Conservation (phyloP, 2,797 vertebrate genomes). For the Pogoniulus pusillus region DNA sequence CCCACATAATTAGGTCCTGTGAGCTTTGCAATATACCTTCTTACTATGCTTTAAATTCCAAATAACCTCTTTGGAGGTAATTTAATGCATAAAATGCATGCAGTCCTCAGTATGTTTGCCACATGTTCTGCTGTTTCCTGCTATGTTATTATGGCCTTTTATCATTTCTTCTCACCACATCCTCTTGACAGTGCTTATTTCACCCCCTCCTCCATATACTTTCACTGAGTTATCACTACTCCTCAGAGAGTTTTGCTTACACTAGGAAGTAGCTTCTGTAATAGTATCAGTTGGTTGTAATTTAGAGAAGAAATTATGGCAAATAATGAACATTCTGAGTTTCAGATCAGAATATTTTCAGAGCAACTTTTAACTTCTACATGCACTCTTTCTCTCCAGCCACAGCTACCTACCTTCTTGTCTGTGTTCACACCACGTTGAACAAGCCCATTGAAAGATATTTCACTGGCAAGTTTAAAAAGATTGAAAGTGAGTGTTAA, state of each 20-base stretch:
- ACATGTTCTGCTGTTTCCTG: slow-evolving; percentile 59
- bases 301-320: slow-evolving; percentile 13
- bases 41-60: slow-evolving; percentile 45
- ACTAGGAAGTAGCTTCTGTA: not conserved
- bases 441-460: slow-evolving; percentile 14
- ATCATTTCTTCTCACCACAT: slow-evolving; percentile 62
- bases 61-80: slow-evolving; percentile 39
- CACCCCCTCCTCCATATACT: not conserved
- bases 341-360: not conserved
- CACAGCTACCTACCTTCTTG: not conserved
- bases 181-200: slow-evolving; percentile 15
- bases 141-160: slow-evolving; percentile 49
- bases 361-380: not conserved
- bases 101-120: slow-evolving; percentile 42
- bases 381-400: not conserved
- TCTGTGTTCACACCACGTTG: not conserved
- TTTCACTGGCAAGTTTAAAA: slow-evolving; percentile 22
- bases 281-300: not conserved
- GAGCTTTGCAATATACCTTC: slow-evolving; percentile 49
- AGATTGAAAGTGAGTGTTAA: slow-evolving; percentile 29
- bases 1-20: slow-evolving; percentile 62
- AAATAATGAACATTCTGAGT: slow-evolving; percentile 11
- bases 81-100: slow-evolving; percentile 33
- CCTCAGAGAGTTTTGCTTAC: slow-evolving; percentile 16
- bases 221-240: slow-evolving; percentile 10